These are phyloP conservation scores for Formica selysi DNA, from an alignment of 1,140 invertebrate genomes.

Conservation along the genomic window DNA sequence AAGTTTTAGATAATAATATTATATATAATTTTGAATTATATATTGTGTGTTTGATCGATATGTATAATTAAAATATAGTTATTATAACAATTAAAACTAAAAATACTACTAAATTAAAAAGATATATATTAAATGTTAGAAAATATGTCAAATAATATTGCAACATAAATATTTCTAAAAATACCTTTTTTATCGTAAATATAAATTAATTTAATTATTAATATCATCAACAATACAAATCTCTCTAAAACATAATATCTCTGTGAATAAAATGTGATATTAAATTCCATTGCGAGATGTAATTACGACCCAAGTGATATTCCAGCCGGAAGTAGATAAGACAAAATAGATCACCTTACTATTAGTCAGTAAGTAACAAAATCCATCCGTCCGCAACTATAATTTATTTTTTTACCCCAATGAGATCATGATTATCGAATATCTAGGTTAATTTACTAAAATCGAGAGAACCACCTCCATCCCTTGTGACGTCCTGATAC, in stretches of 20 bases:
- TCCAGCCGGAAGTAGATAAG: constrained; percentile 46
- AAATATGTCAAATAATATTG: too few species aligned
- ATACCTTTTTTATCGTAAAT: background rate
- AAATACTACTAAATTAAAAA: too few species aligned
- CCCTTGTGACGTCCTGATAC: constrained; percentile 9
- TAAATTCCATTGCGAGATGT: background rate
- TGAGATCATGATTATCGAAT: constrained; percentile 16
- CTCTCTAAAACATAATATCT: background rate
- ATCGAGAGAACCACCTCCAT: background rate
- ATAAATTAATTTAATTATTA: background rate
- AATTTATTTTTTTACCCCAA: constrained; percentile 8
- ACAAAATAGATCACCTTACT: constrained; percentile 24
- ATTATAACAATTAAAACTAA: too few species aligned
- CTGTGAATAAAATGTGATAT: constrained; percentile 4
- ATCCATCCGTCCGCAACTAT: background rate
- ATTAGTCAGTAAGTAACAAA: constrained; percentile 29
- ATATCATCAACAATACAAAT: background rate
- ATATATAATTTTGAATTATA: background rate
- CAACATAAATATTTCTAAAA: too few species aligned
- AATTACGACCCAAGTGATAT: constrained; percentile 46
- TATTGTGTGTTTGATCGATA: background rate
- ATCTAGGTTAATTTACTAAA: constrained; percentile 7
- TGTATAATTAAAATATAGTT: too few species aligned
- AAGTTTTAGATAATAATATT: background rate
- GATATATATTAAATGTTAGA: too few species aligned